Conservation (phyloP, 2,113 vertebrate species). For the Scartelaos histophorus region DNA sequence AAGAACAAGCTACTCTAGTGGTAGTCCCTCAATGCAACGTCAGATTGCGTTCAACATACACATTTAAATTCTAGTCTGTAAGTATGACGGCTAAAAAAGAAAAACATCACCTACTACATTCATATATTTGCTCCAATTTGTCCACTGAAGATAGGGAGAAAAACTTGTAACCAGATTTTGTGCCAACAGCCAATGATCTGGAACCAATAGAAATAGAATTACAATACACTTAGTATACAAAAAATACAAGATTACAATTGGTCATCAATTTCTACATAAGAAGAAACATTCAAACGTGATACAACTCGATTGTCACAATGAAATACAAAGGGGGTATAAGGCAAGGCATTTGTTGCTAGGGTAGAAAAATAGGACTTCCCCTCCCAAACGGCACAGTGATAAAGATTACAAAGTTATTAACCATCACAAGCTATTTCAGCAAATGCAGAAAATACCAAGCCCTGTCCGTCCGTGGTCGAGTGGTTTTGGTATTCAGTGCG, state of each 20-base stretch:
- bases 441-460: background rate
- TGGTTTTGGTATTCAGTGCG: background rate
- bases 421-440: background rate
- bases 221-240: too few relatives aligned
- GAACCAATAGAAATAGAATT: constrained; percentile 36
- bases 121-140: constrained; percentile 99
- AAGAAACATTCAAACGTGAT: background rate
- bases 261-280: background rate
- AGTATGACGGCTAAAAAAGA: background rate
- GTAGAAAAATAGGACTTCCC: background rate
- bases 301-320: background rate
- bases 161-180: constrained; percentile 98
- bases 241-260: too few relatives aligned
- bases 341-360: background rate
- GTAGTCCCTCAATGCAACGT: constrained; percentile 4
- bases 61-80: background rate
- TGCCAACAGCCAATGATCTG: constrained; percentile 97
- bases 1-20: constrained; percentile 13
- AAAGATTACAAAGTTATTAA: background rate
- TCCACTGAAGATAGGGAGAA: constrained; percentile 98
- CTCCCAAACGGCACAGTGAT: background rate
- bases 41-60: background rate
- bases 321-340: background rate
- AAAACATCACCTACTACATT: constrained; percentile 94
- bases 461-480: background rate